Evolutionary conservation across 2,113 vertebrate genomes (phyloP).

Genomic region (Junco hyemalis): DNA sequence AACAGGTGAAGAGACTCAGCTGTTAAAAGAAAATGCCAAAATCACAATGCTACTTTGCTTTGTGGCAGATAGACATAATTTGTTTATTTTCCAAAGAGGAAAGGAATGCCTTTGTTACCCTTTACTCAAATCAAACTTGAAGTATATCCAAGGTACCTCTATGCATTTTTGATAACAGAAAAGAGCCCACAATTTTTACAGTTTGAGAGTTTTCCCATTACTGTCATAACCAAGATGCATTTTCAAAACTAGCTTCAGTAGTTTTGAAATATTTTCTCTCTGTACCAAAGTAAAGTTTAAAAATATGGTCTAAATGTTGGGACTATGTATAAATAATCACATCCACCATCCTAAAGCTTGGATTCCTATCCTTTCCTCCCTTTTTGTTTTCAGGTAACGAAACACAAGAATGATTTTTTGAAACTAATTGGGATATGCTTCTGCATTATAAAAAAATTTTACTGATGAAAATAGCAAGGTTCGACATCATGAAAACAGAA

Average conservation of each 20-base stretch:
- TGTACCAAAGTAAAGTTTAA: not conserved
- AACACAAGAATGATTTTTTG: not conserved
- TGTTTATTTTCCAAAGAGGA: not conserved
- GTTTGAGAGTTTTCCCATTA: not conserved
- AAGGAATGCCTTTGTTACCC: not conserved
- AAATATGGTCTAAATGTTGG: not conserved
- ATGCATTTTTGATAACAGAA: not conserved
- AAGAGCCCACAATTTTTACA: not conserved
- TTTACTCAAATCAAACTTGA: not conserved
- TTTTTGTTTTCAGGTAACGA: not conserved
- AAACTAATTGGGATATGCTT: not conserved
- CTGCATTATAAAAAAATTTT: not conserved
- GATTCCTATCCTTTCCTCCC: not conserved
- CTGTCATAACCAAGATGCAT: not conserved
- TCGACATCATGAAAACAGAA: not conserved
- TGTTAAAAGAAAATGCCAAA: not conserved
- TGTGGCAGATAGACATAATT: not conserved
- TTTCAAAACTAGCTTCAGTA: not conserved
- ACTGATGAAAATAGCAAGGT: not conserved
- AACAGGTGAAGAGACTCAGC: not conserved
- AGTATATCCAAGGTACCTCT: not conserved
- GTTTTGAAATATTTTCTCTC: not conserved
- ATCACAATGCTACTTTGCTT: not conserved
- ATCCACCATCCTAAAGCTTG: not conserved
- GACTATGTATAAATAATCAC: not conserved